Conservation (phyloP, 1,140 invertebrate species). For the Acyrthosiphon pisum region DNA sequence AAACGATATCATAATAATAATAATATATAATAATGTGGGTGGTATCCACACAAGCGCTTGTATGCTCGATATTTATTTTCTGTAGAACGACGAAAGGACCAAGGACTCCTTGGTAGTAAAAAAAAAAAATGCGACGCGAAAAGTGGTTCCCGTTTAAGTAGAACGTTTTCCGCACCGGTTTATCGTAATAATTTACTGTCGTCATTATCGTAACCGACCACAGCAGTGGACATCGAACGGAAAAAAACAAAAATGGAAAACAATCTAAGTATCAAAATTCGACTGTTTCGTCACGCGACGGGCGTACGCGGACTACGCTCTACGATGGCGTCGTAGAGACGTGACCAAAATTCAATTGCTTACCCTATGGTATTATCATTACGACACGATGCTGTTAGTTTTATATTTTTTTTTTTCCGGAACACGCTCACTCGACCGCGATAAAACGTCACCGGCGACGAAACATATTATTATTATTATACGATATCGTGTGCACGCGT, state of each 20-base stretch:
- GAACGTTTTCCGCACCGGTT: background rate
- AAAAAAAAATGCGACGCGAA: background rate
- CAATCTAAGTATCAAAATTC: background rate
- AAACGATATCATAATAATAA: background rate
- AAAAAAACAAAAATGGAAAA: background rate
- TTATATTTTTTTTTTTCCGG: background rate
- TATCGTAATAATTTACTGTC: constrained; percentile 2
- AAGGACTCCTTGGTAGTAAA: background rate
- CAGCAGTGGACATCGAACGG: background rate
- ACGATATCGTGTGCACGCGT: background rate
- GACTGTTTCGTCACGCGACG: background rate
- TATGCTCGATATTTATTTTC: background rate
- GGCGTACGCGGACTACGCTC: background rate
- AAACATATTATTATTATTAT: background rate
- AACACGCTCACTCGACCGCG: background rate
- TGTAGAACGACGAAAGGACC: background rate
- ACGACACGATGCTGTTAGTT: background rate
- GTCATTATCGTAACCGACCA: background rate
- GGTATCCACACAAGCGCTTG: background rate
- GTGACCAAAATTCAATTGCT: constrained; percentile 17
- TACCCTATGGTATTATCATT: background rate
- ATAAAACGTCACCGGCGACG: background rate
- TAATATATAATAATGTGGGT: background rate
- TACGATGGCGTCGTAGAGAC: background rate
- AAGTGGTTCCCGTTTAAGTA: background rate